A percentile compares a stretch with the other conserved stretches of the same genome.
Evolutionary conservation across 2,888 invertebrate genomes (phyloP).

Genomic region (Deladenus siricidicola): DNA sequence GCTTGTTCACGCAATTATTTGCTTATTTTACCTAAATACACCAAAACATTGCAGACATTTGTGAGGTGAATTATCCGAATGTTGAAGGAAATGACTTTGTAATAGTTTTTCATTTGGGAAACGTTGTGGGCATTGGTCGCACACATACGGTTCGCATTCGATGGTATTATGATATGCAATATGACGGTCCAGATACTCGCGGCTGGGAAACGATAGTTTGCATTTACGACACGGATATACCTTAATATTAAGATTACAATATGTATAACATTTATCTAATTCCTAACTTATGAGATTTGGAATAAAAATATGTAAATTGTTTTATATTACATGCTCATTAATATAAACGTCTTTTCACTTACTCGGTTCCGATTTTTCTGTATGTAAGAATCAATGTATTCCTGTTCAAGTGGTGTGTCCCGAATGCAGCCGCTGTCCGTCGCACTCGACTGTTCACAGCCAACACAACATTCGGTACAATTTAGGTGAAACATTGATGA

Average conservation of each 20-base stretch:
- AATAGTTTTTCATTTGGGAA: constrained; percentile 41
- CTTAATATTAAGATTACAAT: constrained; percentile 33
- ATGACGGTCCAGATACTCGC: constrained; percentile 46
- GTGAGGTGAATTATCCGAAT: constrained; percentile 41
- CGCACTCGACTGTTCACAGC: background rate
- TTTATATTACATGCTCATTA: background rate
- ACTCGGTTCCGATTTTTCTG: constrained; percentile 24
- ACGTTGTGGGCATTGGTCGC: constrained; percentile 36
- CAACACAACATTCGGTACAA: background rate
- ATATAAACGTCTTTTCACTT: background rate
- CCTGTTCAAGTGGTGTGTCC: constrained; percentile 27
- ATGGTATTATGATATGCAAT: constrained; percentile 43
- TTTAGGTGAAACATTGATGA: too few species aligned
- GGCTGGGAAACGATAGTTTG: constrained; percentile 44
- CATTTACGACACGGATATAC: constrained; percentile 49
- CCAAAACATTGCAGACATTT: constrained; percentile 42
- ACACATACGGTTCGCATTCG: constrained; percentile 32
- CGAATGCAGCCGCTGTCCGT: constrained; percentile 12
- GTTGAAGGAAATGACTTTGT: constrained; percentile 32
- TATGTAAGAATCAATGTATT: constrained; percentile 25
- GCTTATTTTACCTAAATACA: constrained; percentile 21
- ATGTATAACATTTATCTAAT: too few species aligned
- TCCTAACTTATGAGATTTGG: too few species aligned
- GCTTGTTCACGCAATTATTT: background rate
- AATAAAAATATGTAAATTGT: background rate